Evolutionary conservation across 2,888 invertebrate species (phyloP).

Genomic region (Invenusta paracnida): DNA sequence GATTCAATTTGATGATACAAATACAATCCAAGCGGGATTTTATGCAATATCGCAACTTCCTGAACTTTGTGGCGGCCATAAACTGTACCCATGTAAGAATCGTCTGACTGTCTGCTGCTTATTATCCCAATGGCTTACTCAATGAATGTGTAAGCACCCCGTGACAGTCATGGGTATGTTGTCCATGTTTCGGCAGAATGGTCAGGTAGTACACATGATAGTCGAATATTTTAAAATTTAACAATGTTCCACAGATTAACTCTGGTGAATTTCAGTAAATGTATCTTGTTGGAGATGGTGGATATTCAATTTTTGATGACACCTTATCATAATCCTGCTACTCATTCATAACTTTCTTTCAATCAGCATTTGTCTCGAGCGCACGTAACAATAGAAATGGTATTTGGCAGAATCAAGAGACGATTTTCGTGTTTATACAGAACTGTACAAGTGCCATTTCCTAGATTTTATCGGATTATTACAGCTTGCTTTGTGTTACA

Average conservation of each 20-base stretch:
- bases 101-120: not conserved
- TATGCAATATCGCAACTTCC: not conserved
- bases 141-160: not conserved
- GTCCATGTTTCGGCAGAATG: not conserved
- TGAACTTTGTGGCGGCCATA: not conserved
- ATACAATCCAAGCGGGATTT: not conserved
- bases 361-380: conserved; percentile 43
- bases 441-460: not conserved
- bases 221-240: conserved; percentile 1
- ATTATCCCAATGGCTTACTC: not conserved
- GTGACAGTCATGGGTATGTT: not conserved
- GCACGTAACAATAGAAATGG: not conserved
- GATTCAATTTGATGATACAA: not conserved
- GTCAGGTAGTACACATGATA: not conserved
- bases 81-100: conserved; percentile 10
- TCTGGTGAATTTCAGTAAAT: too few species aligned
- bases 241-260: too few species aligned
- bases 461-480: not conserved
- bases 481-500: too few species aligned
- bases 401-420: not conserved
- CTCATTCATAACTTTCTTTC: not conserved
- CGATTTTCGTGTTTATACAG: not conserved
- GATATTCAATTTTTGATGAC: conserved; percentile 5
- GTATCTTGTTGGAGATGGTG: not conserved
- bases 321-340: not conserved